A percentile compares a stretch with the other conserved stretches of the same genome.
phyloP scores from a whole-genome alignment of 1,140 invertebrate species.

The Phthorimaea operculella region DNA sequence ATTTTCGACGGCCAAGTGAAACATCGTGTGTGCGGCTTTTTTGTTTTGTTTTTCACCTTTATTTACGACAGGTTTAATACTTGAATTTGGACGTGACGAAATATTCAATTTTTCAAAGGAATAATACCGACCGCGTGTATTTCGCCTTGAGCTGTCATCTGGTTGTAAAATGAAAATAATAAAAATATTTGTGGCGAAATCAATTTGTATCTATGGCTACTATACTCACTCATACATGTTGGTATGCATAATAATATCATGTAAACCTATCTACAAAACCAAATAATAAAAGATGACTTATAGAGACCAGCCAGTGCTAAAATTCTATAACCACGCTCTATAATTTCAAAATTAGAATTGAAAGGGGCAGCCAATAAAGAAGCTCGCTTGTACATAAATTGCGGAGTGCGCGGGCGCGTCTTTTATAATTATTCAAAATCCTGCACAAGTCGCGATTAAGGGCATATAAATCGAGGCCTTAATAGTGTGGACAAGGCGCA shows the following conservation, averaged over 20 bases:
- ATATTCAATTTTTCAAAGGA: too few species aligned
- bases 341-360: neutral
- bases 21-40: neutral
- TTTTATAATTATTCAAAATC: slow-evolving; percentile 55
- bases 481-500: slow-evolving; percentile 43
- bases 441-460: slow-evolving; percentile 23
- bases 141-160: too few species aligned
- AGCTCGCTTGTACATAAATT: slow-evolving; percentile 25
- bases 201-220: too few species aligned
- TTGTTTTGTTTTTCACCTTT: neutral
- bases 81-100: slow-evolving; percentile 16
- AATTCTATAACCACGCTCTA: neutral
- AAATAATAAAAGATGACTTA: too few species aligned
- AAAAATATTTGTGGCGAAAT: too few species aligned
- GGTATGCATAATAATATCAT: too few species aligned
- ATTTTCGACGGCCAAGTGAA: neutral
- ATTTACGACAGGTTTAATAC: too few species aligned
- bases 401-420: slow-evolving; percentile 14
- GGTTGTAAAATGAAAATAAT: too few species aligned
- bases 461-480: slow-evolving; percentile 39
- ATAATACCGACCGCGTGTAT: too few species aligned
- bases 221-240: too few species aligned
- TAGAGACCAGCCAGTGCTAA: too few species aligned
- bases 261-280: too few species aligned
- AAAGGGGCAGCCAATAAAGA: slow-evolving; percentile 21